These are phyloP conservation scores for Strigamia crassipes DNA, from an alignment of 2,888 invertebrate species.

Conservation along the genomic window DNA sequence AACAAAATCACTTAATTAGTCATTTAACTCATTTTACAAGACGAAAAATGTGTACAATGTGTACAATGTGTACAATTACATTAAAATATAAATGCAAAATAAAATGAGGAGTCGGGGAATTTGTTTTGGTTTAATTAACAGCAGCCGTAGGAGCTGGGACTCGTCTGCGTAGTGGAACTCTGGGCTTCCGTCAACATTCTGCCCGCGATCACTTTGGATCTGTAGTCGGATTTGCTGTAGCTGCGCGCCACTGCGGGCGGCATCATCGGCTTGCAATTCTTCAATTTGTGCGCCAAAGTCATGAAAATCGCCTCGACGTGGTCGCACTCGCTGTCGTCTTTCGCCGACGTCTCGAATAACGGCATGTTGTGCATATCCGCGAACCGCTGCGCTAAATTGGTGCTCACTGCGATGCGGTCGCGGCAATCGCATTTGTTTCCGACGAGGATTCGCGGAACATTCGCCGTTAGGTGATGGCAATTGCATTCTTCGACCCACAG, in stretches of 20 bases:
- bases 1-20: background rate
- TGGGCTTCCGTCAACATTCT: background rate
- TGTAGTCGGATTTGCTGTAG: background rate
- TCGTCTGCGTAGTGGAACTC: background rate
- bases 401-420: constrained; percentile 68
- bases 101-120: no score
- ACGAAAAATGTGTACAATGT: no score
- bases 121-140: no score
- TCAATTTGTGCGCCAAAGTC: constrained; percentile 78
- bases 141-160: background rate
- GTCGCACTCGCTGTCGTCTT: constrained; percentile 72
- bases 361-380: constrained; percentile 76
- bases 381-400: constrained; percentile 72
- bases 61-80: background rate
- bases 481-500: constrained; percentile 79
- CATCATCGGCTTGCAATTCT: constrained; percentile 68
- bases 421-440: constrained; percentile 80
- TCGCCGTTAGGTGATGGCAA: constrained; percentile 66
- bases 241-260: constrained; percentile 52
- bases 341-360: constrained; percentile 81
- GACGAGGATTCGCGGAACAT: constrained; percentile 73
- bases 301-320: constrained; percentile 81
- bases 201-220: constrained; percentile 20
- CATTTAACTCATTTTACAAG: background rate
- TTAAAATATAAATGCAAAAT: background rate